Base-by-base conservation (phyloP, 2,797 vertebrate genomes). In the Pipistrellus nathusii region DNA sequence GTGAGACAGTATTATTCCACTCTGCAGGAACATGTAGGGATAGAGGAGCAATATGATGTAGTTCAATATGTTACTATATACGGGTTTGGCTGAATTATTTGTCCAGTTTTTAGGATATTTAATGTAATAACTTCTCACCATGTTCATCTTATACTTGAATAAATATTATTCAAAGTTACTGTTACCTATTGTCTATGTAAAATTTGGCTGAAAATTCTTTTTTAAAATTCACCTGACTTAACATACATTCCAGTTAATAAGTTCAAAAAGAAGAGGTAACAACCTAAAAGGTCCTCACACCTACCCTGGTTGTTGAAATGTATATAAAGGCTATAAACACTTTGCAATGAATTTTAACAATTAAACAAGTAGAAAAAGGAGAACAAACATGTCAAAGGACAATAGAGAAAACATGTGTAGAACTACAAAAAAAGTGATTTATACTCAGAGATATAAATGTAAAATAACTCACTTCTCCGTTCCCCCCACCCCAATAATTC, bases 381-480 rank as follows among this genome's bases (percentile, higher is more conserved):
- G 32, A 91, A 71, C 38, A 80, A 78, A 46, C 23, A 9, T 57
- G 6, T 59, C 25, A 80, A 11, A 80, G 51, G 23, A 73, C 23
- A 82, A 76, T 18, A 55, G 32, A 41, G 21, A 25, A 69, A 59
- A 32, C 62, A 46, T 23, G 13, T 35, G 3, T 57, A 64, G 46
- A 88, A 64, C 55, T 82, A 46, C 6, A 81, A 93, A 82, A 72
- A 72, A 46, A 44, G 17, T 73, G 41, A 72, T 77, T 85, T 77
- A 32, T 66, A 30, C 30, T 92, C 15, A 88, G 38, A 38, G 81
- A 15, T n/a, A 72, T 13, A 93, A 46, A 21, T 44, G 7, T 53
- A 44, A 82, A 62, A 32, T 77, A 77, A 64, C 0, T 9, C 2
- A 13, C 75, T 44, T 20, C 27, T 30, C 25, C 25, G 2, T 59